phyloP scores from a whole-genome alignment of 2,888 invertebrate genomes.

The Physocephala rufipes region DNA sequence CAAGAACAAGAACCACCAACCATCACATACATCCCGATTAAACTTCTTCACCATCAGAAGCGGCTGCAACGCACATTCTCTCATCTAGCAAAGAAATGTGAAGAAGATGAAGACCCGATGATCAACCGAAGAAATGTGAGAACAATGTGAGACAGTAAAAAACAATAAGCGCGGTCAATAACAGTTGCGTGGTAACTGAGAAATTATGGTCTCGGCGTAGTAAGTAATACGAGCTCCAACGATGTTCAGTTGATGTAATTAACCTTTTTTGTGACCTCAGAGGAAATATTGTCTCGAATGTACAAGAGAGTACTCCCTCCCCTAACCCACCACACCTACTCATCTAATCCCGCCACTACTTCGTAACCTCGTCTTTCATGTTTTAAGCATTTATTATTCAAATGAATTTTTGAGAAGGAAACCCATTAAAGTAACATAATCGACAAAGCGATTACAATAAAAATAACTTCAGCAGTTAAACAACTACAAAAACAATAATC shows the following conservation, averaged over 20 bases:
- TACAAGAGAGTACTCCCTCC: too few species aligned
- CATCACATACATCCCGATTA: neutral
- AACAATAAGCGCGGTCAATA: neutral
- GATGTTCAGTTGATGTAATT: conserved; percentile 41
- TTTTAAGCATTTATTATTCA: neutral
- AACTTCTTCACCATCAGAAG: neutral
- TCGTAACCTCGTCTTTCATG: too few species aligned
- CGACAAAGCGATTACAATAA: neutral
- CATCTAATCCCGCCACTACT: too few species aligned
- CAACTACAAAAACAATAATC: neutral
- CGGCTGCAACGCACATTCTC: neutral
- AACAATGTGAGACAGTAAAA: neutral
- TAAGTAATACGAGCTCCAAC: conserved; percentile 39
- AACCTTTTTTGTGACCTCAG: conserved; percentile 29
- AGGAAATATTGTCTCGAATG: neutral
- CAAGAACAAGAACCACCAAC: neutral
- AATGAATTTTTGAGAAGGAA: neutral
- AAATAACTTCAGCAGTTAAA: neutral
- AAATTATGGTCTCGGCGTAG: too few species aligned
- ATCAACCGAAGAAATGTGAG: too few species aligned
- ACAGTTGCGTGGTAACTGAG: neutral
- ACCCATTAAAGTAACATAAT: neutral
- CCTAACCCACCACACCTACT: too few species aligned
- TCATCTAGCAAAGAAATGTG: too few species aligned
- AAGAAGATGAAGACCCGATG: too few species aligned